phyloP scores from a whole-genome alignment of 2,888 invertebrate genomes.

The Oxycera nigricornis region DNA sequence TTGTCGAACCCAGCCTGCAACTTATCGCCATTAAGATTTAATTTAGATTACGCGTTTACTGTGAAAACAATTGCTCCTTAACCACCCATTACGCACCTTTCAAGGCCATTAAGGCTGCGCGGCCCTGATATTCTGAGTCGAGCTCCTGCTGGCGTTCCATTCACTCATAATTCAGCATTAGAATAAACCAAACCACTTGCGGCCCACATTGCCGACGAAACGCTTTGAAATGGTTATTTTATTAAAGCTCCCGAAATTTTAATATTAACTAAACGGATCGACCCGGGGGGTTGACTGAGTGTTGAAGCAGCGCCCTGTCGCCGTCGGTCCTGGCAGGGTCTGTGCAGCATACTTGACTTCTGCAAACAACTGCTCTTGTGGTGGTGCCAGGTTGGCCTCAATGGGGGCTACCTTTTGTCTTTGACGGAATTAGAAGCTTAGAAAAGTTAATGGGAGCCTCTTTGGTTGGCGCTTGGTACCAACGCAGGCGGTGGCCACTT shows the following conservation, averaged over 20 bases:
- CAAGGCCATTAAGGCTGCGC: background rate
- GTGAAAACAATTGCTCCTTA: background rate
- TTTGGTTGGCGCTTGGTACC: background rate
- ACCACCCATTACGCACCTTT: slow-evolving; percentile 4
- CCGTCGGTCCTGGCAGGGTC: background rate
- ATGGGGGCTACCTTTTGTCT: slow-evolving; percentile 19
- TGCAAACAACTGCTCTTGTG: background rate
- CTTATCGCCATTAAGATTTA: slow-evolving; percentile 21
- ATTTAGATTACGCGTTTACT: slow-evolving; percentile 10
- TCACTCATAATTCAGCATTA: slow-evolving; percentile 20
- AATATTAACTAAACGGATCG: background rate
- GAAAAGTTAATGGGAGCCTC: slow-evolving; percentile 7
- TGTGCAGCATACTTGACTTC: background rate
- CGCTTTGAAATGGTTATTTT: slow-evolving; percentile 7
- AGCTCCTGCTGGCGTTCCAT: background rate
- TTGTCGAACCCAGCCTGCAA: background rate
- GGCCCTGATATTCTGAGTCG: background rate
- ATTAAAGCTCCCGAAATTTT: slow-evolving; percentile 17
- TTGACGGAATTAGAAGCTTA: slow-evolving; percentile 26
- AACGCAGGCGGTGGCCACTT: background rate
- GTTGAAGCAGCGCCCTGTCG: background rate
- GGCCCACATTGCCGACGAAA: background rate
- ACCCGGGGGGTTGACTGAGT: background rate
- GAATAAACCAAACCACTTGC: slow-evolving; percentile 1
- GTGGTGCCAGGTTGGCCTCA: slow-evolving; percentile 4